Percentiles rank a stretch among this genome's conserved stretches.
Evolutionary conservation across 2,888 invertebrate genomes (phyloP).

Genomic region (Dicranocentrus wangi): DNA sequence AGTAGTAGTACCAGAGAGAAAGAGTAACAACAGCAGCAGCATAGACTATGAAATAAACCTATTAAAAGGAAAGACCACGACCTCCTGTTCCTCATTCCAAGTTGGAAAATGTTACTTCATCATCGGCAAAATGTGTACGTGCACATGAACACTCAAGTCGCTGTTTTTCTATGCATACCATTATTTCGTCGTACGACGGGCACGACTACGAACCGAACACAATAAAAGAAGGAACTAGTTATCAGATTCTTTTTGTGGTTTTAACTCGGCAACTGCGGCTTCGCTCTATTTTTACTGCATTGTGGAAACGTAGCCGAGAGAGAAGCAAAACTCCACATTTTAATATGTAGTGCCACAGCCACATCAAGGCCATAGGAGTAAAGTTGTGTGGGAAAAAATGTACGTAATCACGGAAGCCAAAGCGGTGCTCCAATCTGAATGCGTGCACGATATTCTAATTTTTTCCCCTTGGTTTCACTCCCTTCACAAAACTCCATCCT

Average conservation of each 20-base stretch:
- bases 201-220: background rate
- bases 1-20: background rate
- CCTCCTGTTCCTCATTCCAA: constrained; percentile 32
- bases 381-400: constrained; percentile 38
- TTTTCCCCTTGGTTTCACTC: background rate
- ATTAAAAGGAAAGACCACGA: constrained; percentile 44
- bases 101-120: constrained; percentile 6
- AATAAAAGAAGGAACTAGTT: background rate
- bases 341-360: constrained; percentile 2
- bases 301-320: background rate
- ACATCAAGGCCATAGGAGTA: constrained; percentile 40
- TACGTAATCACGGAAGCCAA: constrained; percentile 41
- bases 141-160: background rate
- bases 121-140: background rate
- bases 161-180: background rate
- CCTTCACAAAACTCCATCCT: constrained; percentile 12
- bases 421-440: constrained; percentile 16
- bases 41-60: constrained; percentile 23
- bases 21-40: background rate
- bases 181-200: background rate
- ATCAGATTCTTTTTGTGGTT: constrained; percentile 19
- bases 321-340: background rate
- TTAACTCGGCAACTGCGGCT: constrained; percentile 12
- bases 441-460: constrained; percentile 21
- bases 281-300: constrained; percentile 8